Conservation (phyloP, 2,888 invertebrate species). For the Lamproptera curius region DNA sequence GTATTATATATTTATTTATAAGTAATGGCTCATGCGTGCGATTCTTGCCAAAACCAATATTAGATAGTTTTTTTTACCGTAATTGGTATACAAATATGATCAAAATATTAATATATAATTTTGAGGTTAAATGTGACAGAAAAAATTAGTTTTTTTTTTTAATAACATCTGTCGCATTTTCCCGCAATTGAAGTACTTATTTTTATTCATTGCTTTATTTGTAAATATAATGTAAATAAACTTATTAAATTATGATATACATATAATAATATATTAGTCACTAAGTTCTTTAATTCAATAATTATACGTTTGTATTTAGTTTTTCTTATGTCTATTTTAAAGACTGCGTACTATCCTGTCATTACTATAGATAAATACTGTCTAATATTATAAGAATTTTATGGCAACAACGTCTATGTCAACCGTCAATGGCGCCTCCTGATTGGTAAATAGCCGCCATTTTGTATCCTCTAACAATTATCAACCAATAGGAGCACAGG, state of each 20-base stretch:
- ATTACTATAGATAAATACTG: not conserved
- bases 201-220: too few species aligned
- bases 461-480: too few species aligned
- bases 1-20: too few species aligned
- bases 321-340: not conserved
- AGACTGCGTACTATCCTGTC: too few species aligned
- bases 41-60: too few species aligned
- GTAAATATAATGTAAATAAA: constrained; percentile 14
- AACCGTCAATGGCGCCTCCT: not conserved
- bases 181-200: not conserved
- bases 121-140: not conserved
- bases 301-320: not conserved
- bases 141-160: not conserved
- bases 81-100: too few species aligned
- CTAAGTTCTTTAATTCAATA: not conserved
- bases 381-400: not conserved
- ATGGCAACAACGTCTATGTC: not conserved
- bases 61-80: too few species aligned
- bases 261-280: too few species aligned
- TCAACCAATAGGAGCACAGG: too few species aligned
- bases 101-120: too few species aligned
- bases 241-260: constrained; percentile 9
- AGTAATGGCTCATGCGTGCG: too few species aligned
- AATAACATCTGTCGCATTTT: not conserved
- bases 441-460: too few species aligned